These are phyloP conservation scores for Ptychodera flava DNA, from an alignment of 35 echinoderm and acorn worm species.

Conservation along the genomic window DNA sequence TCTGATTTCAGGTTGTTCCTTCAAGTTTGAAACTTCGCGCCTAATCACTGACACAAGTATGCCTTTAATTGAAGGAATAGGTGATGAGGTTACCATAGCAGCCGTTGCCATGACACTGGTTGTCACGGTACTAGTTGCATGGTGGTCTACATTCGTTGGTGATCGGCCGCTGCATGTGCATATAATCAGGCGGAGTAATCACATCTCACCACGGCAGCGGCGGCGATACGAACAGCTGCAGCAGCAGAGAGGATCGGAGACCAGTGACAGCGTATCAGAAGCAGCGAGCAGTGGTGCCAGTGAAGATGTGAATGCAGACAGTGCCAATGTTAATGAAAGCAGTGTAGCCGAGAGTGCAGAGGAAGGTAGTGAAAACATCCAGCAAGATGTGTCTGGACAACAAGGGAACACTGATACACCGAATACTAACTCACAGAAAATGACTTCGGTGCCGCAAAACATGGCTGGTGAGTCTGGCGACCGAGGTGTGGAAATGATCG, in stretches of 20 bases:
- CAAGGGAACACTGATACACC: not conserved
- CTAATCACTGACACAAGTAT: too few species aligned
- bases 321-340: too few species aligned
- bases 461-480: not conserved
- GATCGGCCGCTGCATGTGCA: conserved; percentile 13
- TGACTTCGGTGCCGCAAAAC: too few species aligned
- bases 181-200: not conserved
- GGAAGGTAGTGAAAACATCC: not conserved
- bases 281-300: too few species aligned
- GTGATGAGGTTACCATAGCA: conserved; percentile 84
- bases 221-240: conserved; percentile 4
- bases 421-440: too few species aligned
- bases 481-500: not conserved
- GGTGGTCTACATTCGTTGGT: conserved; percentile 74
- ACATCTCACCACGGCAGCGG: conserved; percentile 3
- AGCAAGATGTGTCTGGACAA: conserved; percentile 2
- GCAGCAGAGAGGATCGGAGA: not conserved
- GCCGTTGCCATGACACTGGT: conserved; percentile 44
- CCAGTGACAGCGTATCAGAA: too few species aligned
- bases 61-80: conserved; percentile 90
- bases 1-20: too few species aligned
- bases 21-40: too few species aligned
- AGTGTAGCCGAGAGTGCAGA: not conserved
- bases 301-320: too few species aligned
- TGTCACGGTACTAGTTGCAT: conserved; percentile 63